These are phyloP conservation scores for Zeuzera pyrina DNA, from an alignment of 2,888 invertebrate genomes.

Conservation along the genomic window DNA sequence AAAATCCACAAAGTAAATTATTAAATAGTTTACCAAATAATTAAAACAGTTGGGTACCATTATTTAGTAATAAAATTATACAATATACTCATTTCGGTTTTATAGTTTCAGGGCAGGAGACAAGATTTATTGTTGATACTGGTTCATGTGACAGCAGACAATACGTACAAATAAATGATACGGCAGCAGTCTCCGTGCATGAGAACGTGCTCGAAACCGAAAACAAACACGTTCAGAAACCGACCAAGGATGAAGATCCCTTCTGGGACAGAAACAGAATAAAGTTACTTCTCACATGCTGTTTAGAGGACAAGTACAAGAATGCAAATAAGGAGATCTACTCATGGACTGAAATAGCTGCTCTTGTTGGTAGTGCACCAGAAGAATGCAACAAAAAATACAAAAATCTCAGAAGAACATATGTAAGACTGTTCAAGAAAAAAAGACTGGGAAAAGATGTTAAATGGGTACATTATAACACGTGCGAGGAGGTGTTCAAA, in stretches of 20 bases:
- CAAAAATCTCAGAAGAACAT: conserved; percentile 49
- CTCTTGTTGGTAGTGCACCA: conserved; percentile 35
- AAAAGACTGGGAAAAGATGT: conserved; percentile 49
- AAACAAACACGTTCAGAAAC: conserved; percentile 17
- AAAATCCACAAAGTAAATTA: conserved; percentile 49
- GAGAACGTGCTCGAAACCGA: conserved; percentile 6
- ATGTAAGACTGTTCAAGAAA: conserved; percentile 53
- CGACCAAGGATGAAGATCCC: conserved; percentile 28
- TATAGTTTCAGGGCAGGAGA: conserved; percentile 43
- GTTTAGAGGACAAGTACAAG: conserved; percentile 39
- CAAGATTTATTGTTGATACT: conserved; percentile 42
- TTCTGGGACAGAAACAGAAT: conserved; percentile 58
- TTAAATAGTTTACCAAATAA: neutral
- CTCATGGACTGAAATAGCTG: conserved; percentile 42
- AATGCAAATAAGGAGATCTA: conserved; percentile 23
- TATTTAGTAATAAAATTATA: neutral
- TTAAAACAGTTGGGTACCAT: neutral
- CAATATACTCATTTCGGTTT: conserved; percentile 6
- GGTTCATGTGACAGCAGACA: conserved; percentile 42
- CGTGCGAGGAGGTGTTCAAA: conserved; percentile 56
- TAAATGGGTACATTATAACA: conserved; percentile 55
- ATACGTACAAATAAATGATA: conserved; percentile 40
- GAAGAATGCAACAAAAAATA: conserved; percentile 56
- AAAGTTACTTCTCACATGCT: conserved; percentile 42
- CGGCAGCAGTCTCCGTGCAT: conserved; percentile 20